A percentile compares a stretch with the other conserved stretches of the same genome.
phyloP scores from a whole-genome alignment of 1,140 invertebrate species.

The Drosophila murphyi region DNA sequence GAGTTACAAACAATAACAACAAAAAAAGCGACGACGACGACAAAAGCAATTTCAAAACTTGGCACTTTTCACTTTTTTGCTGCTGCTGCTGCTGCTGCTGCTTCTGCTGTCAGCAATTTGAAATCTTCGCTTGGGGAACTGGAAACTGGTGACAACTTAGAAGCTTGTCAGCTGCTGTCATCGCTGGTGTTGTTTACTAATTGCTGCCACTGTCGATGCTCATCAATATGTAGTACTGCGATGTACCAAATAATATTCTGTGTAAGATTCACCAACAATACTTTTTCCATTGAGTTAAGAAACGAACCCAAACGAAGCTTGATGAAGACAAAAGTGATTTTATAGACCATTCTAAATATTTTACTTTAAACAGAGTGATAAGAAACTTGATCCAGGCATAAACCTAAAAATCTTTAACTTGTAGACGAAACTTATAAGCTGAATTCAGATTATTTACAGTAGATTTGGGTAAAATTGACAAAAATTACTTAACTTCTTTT shows the following conservation, averaged over 20 bases:
- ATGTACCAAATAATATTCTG: neutral
- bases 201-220: constrained; percentile 18
- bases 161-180: constrained; percentile 37
- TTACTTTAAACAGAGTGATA: no score
- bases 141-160: constrained; percentile 21
- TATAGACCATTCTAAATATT: no score
- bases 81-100: neutral
- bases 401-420: no score
- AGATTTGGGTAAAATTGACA: no score
- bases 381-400: no score
- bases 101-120: constrained; percentile 22
- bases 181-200: constrained; percentile 33
- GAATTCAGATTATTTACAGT: no score
- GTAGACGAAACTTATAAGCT: no score
- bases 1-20: neutral
- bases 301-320: no score
- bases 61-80: constrained; percentile 68
- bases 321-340: no score
- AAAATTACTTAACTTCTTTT: no score
- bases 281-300: no score
- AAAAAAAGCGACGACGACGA: neutral
- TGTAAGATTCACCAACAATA: neutral
- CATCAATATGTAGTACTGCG: neutral
- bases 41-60: constrained; percentile 37
- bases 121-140: constrained; percentile 18